These are phyloP conservation scores for Hypanus sabinus DNA, from an alignment of 2,113 vertebrate species.

Conservation along the genomic window DNA sequence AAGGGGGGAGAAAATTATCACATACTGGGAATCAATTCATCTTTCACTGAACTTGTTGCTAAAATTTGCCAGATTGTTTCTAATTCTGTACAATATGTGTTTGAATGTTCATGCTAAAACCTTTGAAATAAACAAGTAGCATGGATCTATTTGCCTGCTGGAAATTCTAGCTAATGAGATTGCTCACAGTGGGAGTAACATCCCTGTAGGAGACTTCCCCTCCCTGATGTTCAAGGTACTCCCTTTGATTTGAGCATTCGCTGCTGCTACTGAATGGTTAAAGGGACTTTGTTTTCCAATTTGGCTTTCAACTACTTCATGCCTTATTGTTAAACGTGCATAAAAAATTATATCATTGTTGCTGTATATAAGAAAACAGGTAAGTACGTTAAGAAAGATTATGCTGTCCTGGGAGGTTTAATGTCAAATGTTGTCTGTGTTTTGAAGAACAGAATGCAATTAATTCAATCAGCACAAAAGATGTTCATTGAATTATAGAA, in stretches of 20 bases:
- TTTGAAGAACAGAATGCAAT: not conserved
- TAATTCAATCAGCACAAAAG: not conserved
- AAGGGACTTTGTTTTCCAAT: not conserved
- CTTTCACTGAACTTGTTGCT: not conserved
- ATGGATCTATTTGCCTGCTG: conserved; percentile 19
- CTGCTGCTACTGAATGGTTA: not conserved
- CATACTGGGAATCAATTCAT: too few relatives aligned
- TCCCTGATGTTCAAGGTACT: conserved; percentile 27
- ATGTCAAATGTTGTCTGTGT: not conserved
- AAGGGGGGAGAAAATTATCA: not conserved
- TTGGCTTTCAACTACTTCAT: not conserved
- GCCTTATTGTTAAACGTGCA: not conserved
- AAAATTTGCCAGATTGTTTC: not conserved
- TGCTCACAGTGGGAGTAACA: not conserved
- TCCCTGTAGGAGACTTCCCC: conserved; percentile 11
- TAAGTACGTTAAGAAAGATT: too few relatives aligned
- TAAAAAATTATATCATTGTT: not conserved
- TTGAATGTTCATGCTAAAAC: not conserved
- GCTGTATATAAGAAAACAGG: not conserved
- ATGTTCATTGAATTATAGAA: not conserved
- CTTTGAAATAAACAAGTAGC: not conserved
- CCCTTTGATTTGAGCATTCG: conserved; percentile 29
- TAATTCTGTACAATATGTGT: not conserved
- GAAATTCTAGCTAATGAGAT: conserved; percentile 32
- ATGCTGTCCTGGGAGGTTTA: not conserved